Evolutionary conservation across 2,888 invertebrate species (phyloP).

Genomic region (Ceriagrion tenellum): DNA sequence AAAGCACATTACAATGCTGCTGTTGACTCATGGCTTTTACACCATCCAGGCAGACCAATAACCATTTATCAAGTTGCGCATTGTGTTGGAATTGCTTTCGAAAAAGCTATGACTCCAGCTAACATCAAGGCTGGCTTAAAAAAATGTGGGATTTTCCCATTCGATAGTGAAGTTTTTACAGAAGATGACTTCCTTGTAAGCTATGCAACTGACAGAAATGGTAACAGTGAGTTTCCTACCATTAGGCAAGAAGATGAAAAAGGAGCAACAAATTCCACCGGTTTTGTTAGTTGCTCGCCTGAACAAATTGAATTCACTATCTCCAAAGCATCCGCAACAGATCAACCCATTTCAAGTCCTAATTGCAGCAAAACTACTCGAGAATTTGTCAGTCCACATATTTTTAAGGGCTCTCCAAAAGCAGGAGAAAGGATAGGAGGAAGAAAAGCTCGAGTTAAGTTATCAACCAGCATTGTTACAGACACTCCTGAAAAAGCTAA

Average conservation of each 20-base stretch:
- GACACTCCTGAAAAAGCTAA: too few species aligned
- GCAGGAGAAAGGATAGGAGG: too few species aligned
- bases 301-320: too few species aligned
- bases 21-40: slow-evolving; percentile 76
- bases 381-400: too few species aligned
- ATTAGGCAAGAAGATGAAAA: background rate
- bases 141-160: slow-evolving; percentile 74
- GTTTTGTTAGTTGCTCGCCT: background rate
- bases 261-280: slow-evolving; percentile 1
- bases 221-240: background rate
- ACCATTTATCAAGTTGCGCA: slow-evolving; percentile 76
- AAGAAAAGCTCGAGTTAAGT: too few species aligned
- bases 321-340: too few species aligned
- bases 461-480: too few species aligned
- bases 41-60: slow-evolving; percentile 76
- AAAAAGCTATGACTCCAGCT: slow-evolving; percentile 75
- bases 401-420: too few species aligned
- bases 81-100: slow-evolving; percentile 73
- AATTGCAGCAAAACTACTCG: too few species aligned
- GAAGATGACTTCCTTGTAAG: slow-evolving; percentile 74
- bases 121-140: slow-evolving; percentile 74
- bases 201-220: slow-evolving; percentile 72
- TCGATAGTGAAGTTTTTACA: slow-evolving; percentile 74
- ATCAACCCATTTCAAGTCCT: too few species aligned
- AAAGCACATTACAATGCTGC: too few species aligned